A percentile compares a stretch with the other conserved stretches of the same genome.
Conservation (phyloP, 2,888 invertebrate species). For the Eilema griseolum region DNA sequence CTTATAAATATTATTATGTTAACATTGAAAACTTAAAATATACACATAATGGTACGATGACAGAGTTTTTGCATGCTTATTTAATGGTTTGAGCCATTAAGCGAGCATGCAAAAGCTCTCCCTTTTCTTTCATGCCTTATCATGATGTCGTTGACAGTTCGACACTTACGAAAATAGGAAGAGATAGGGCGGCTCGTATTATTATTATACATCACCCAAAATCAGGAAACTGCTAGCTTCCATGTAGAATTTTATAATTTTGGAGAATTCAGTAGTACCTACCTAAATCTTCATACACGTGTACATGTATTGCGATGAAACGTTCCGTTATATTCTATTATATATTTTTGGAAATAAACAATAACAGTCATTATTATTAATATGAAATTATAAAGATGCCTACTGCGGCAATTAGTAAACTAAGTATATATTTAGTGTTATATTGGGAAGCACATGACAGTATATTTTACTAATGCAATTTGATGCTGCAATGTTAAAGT, state of each 20-base stretch:
- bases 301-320: background rate
- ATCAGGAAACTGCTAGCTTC: background rate
- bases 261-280: background rate
- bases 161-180: constrained; percentile 34
- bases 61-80: background rate
- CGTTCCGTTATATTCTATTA: background rate
- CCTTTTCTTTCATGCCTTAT: constrained; percentile 10
- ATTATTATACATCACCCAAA: background rate
- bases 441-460: too few relatives aligned
- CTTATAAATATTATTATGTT: background rate
- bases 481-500: too few relatives aligned
- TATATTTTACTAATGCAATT: too few relatives aligned
- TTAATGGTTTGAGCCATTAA: constrained; percentile 4
- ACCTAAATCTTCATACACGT: background rate
- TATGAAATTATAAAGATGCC: background rate
- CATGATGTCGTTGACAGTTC: constrained; percentile 23
- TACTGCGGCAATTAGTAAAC: background rate
- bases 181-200: background rate
- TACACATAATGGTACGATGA: background rate
- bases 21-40: background rate
- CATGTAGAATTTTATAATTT: background rate
- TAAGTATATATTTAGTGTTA: too few relatives aligned
- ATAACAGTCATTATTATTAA: background rate
- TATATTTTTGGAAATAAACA: too few relatives aligned
- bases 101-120: constrained; percentile 4